Evolutionary conservation across 2,888 invertebrate genomes (phyloP).

Genomic region (Brenthis ino): DNA sequence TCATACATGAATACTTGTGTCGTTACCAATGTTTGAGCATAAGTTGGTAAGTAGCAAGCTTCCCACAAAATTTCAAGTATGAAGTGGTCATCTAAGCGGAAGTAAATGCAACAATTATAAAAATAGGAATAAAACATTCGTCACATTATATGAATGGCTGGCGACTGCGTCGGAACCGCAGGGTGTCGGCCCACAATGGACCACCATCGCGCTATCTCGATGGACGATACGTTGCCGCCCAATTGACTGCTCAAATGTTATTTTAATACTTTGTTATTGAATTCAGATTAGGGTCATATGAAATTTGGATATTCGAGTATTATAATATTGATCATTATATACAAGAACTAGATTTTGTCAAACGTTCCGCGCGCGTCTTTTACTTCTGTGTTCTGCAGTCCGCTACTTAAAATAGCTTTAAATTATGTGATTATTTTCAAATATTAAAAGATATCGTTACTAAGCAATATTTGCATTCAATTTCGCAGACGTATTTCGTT

Average conservation of each 20-base stretch:
- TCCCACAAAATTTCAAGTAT: slow-evolving; percentile 67
- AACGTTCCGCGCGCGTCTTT: too few species aligned
- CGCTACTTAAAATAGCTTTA: too few species aligned
- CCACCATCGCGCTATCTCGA: slow-evolving; percentile 80
- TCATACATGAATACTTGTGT: slow-evolving; percentile 38
- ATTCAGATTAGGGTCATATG: slow-evolving; percentile 41
- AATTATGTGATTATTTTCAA: too few species aligned
- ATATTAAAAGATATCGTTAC: too few species aligned
- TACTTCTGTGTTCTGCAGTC: too few species aligned
- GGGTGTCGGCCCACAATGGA: slow-evolving; percentile 76
- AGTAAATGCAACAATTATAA: slow-evolving; percentile 72
- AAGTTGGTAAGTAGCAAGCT: slow-evolving; percentile 49
- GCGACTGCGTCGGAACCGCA: slow-evolving; percentile 53
- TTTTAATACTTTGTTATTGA: slow-evolving; percentile 67
- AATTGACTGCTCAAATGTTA: slow-evolving; percentile 80
- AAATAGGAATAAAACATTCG: slow-evolving; percentile 72
- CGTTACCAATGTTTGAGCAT: slow-evolving; percentile 28
- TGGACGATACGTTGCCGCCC: slow-evolving; percentile 78
- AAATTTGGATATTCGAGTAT: slow-evolving; percentile 30
- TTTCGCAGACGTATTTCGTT: too few species aligned
- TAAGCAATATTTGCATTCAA: too few species aligned
- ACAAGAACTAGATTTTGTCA: too few species aligned
- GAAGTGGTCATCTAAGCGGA: slow-evolving; percentile 70
- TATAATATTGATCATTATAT: too few species aligned
- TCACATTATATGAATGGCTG: slow-evolving; percentile 61